A percentile compares a stretch with the other conserved stretches of the same genome.
phyloP scores from a whole-genome alignment of 2,797 vertebrate species.

The Melanogrammus aeglefinus region DNA sequence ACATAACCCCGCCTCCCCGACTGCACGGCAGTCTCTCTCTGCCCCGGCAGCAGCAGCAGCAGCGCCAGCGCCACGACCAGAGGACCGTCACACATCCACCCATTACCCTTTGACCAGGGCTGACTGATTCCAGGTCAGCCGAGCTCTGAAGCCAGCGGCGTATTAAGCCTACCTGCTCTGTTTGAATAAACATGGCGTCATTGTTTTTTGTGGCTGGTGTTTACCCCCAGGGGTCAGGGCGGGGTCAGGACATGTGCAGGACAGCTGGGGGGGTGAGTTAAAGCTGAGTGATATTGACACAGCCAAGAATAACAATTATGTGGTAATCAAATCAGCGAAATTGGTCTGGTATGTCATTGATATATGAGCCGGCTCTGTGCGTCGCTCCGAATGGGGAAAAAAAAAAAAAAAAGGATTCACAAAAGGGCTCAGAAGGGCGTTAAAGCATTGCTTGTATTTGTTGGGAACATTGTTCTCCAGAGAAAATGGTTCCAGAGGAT shows the following conservation, averaged over 20 bases:
- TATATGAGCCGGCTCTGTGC: not conserved
- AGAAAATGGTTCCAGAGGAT: not conserved
- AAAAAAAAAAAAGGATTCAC: not conserved
- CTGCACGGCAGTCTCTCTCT: not conserved
- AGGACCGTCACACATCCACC: not conserved
- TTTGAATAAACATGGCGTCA: not conserved
- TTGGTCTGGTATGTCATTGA: not conserved
- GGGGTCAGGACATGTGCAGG: not conserved
- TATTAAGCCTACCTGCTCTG: not conserved
- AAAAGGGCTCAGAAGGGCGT: not conserved
- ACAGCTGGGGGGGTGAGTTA: not conserved
- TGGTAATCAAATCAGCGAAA: not conserved
- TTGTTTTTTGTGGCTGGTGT: not conserved
- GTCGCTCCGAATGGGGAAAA: not conserved
- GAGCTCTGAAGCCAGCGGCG: not conserved
- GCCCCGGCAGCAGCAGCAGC: not conserved
- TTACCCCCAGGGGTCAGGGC: not conserved
- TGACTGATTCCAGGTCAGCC: not conserved
- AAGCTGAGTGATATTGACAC: not conserved
- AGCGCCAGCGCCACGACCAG: not conserved
- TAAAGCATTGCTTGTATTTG: not conserved
- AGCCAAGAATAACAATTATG: not conserved
- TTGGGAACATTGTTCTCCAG: not conserved
- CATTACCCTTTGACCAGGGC: not conserved
- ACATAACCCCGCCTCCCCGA: constrained; percentile 2